Base-by-base conservation (phyloP, 2,113 vertebrate species). In the Pseudonaja textilis region DNA sequence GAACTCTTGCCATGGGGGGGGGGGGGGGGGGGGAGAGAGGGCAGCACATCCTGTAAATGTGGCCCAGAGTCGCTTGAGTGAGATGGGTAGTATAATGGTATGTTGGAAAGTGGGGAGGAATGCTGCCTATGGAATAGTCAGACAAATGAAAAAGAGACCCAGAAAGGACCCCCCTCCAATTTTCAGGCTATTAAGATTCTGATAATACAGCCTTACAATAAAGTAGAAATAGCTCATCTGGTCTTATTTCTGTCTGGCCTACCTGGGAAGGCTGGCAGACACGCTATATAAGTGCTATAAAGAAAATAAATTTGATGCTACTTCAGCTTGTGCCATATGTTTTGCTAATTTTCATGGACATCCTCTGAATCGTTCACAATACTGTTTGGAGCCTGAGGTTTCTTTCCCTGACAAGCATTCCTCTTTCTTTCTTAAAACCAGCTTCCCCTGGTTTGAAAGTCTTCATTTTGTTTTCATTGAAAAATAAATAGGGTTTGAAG, bases 401-500 rank as follows among this genome's bases (percentile, higher is more conserved):
- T 11, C 20, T 61, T 64, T 87, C 18, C 22, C n/a, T 89, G 7
- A n/a, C 50, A 20, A 61, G 1, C 69, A 12, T 55, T 29, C 9
- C 22, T 14, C 55, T 85, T 45, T 20, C 26, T 88, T 88, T 54
- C 47, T 92, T 93, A 93, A 55, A 3, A 81, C 12, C 0, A 1
- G 61, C 87, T 18, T 47, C 87, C 87, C 61, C 23, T n/a, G 42
- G 90, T 34, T 18, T 45, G 93, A 93, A 94, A 93, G 26, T 26
- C 89, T 45, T 74, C 26, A 29, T 93, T 55, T 93, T 52, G 91
- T 64, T 47, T 87, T 86, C 89, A 56, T 45, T 55, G 22, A 52
- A 74, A 74, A 93, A 55, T 39, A 45, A 92, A 88, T 42, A 89
- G 74, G 64, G 39, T 81, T 39, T 81, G 69, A 74, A 74, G 16